Base-by-base conservation (phyloP, 1,140 invertebrate genomes). In the Papilio machaon region DNA sequence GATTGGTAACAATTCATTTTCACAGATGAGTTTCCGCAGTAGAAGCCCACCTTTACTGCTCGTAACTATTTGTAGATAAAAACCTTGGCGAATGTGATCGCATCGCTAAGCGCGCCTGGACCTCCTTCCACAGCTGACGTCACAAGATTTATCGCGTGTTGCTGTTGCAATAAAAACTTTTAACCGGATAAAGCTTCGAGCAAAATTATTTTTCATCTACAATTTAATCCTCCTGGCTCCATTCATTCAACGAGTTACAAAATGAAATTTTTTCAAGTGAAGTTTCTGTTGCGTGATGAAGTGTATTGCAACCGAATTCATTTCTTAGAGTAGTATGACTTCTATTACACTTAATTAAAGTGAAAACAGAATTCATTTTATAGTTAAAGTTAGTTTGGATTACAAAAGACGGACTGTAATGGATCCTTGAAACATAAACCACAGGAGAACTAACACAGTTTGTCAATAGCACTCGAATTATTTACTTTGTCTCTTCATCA, bases 121-220 rank as follows among this genome's bases (percentile, higher is more conserved):
- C 64, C 35, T 64, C 54, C 54, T 15, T 58, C 60, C 60, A 10
- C 23, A 23, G 9, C 19, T 64, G 60, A 15, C 60, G 60, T 64
- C 19, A 64, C 60, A 64, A 64, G 60, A 64, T 64, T 64, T 64
- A 64, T 64, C 60, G 60, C 60, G 23, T 23, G n/a, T 60, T 64
- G 49, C 15, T 52, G 60, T 64, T 64, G 60, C 60, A 64, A 11
- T 64, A 64, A 64, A 64, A 64, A 64, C 58, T 64, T 64, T 64
- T 9, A 64, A 23, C 19, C 19, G 58, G 58, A 64, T 64, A 64
- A 64, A 23, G 19, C 60, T 64, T 30, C 60, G 23, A 30, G 60
- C 19, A 64, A 64, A 64, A 23, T 64, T 64, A 64, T 64, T 64
- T 64, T 64, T 64, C 60, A 64, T 64, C 30, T 64, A 64, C 60